These are phyloP conservation scores for Diglossa brunneiventris DNA, from an alignment of 2,113 vertebrate genomes.

Conservation along the genomic window DNA sequence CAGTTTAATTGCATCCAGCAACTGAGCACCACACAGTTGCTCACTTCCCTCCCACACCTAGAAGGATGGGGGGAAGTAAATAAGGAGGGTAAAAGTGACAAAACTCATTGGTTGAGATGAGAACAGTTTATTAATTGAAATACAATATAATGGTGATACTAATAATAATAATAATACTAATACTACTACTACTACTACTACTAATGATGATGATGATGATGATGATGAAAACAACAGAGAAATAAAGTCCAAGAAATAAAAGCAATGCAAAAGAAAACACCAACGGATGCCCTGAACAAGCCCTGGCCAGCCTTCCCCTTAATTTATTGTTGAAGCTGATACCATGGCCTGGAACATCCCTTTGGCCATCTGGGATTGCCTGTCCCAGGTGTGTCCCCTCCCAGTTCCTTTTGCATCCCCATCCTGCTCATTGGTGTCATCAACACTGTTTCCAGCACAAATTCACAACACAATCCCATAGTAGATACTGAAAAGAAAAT, in stretches of 20 bases:
- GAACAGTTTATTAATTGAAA: background rate
- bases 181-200: no score
- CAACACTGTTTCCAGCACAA: background rate
- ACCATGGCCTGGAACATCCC: background rate
- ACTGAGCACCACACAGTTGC: background rate
- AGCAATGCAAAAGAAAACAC: background rate
- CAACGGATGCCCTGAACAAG: background rate
- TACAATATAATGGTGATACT: background rate
- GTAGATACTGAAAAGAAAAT: background rate
- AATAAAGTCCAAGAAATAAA: background rate
- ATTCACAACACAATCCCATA: background rate
- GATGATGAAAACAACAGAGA: background rate
- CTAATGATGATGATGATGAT: background rate
- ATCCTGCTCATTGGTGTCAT: background rate
- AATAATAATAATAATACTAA: fast-evolving
- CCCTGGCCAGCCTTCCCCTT: background rate
- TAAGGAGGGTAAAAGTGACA: background rate
- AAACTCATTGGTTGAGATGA: background rate
- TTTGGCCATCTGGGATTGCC: background rate
- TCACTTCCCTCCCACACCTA: background rate
- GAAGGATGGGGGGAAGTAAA: background rate
- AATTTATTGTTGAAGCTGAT: background rate
- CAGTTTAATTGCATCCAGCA: background rate
- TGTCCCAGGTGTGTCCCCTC: background rate
- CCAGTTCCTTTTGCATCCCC: background rate